A percentile compares a stretch with the other conserved stretches of the same genome.
phyloP scores from a whole-genome alignment of 2,888 invertebrate genomes.

The Eilema caniola region DNA sequence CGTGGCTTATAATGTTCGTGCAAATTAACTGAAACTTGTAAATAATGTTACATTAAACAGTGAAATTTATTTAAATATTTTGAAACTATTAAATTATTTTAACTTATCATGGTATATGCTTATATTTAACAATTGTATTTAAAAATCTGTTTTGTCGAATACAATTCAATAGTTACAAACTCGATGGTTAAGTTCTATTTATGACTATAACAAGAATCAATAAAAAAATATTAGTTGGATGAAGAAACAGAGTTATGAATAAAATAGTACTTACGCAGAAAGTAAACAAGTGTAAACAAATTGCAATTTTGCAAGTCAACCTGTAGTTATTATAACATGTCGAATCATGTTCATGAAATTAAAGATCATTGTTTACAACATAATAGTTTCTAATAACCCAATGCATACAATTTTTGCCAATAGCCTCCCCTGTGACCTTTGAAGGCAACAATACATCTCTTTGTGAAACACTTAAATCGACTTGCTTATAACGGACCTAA shows the following conservation, averaged over 20 bases:
- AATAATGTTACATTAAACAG: not conserved
- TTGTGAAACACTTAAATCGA: conserved; percentile 71
- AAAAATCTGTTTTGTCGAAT: no score
- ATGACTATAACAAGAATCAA: not conserved
- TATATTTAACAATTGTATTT: no score
- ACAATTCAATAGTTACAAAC: no score
- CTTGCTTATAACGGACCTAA: conserved; percentile 43
- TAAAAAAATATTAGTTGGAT: not conserved
- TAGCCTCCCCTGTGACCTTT: conserved; percentile 74
- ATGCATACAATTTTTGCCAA: conserved; percentile 63
- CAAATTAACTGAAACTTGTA: not conserved
- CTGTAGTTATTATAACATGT: conserved; percentile 37
- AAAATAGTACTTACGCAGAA: not conserved
- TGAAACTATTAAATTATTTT: no score
- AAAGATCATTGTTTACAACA: conserved; percentile 48
- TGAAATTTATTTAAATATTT: not conserved
- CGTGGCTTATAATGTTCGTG: not conserved
- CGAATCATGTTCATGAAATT: conserved; percentile 37
- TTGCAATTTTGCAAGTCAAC: conserved; percentile 51
- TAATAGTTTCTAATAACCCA: conserved; percentile 64
- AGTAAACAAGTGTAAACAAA: conserved; percentile 18
- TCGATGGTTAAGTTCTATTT: no score
- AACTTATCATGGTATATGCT: no score
- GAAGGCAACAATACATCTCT: conserved; percentile 71
- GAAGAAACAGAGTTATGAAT: not conserved